Evolutionary conservation across 1,140 invertebrate species (phyloP).

Genomic region (Drosophila albomicans): DNA sequence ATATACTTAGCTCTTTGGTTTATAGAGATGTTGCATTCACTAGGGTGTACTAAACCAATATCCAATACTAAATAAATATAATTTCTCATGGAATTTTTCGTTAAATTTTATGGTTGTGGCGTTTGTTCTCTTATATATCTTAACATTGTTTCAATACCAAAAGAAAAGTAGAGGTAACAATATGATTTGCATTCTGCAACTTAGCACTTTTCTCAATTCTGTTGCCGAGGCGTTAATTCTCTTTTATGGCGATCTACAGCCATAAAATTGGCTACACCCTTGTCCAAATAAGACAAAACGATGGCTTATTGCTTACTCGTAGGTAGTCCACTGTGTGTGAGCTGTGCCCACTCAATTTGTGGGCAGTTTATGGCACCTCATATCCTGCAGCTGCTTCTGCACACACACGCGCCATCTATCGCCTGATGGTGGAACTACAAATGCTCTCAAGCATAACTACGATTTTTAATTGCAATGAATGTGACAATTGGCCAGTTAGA

Average conservation of each 20-base stretch:
- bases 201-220: no score
- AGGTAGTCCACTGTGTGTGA: background rate
- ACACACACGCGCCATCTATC: background rate
- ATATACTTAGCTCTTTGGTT: no score
- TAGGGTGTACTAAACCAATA: no score
- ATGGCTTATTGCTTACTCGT: background rate
- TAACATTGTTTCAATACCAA: no score
- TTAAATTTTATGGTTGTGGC: no score
- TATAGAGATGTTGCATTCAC: no score
- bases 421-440: background rate
- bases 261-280: background rate
- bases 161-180: no score
- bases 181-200: no score
- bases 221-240: no score
- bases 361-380: background rate
- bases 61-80: no score
- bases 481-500: constrained; percentile 11
- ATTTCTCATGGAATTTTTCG: no score
- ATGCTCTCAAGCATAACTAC: constrained; percentile 16
- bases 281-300: background rate
- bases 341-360: background rate
- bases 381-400: background rate
- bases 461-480: constrained; percentile 53
- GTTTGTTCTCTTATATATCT: no score
- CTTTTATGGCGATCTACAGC: background rate